phyloP scores from a whole-genome alignment of 2,888 invertebrate species.

The Campaea margaritaria region DNA sequence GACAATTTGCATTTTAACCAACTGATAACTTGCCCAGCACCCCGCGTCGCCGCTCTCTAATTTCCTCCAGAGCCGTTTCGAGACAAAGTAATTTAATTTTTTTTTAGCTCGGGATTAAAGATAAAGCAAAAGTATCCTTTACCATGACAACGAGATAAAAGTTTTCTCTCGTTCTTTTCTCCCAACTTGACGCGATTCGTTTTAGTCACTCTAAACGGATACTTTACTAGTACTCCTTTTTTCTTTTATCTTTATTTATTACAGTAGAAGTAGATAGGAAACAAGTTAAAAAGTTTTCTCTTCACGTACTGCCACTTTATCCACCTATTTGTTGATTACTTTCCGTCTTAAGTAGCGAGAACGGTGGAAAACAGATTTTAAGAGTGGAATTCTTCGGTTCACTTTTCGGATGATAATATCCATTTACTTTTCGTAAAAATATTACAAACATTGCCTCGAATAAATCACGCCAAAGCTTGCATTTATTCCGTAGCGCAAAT shows the following conservation, averaged over 20 bases:
- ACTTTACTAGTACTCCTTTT: conserved; percentile 31
- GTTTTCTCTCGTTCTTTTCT: conserved; percentile 49
- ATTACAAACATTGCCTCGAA: conserved; percentile 64
- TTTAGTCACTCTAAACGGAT: conserved; percentile 46
- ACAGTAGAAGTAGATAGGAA: conserved; percentile 29
- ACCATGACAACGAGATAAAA: conserved; percentile 61
- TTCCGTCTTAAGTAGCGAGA: conserved; percentile 17
- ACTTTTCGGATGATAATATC: conserved; percentile 43
- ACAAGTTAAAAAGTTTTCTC: conserved; percentile 32
- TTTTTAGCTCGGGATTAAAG: conserved; percentile 56
- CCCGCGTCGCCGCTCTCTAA: conserved; percentile 58
- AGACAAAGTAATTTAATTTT: conserved; percentile 70
- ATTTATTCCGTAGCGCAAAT: conserved; percentile 77
- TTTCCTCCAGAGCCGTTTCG: conserved; percentile 60
- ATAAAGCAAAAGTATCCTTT: conserved; percentile 64
- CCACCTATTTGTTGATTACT: conserved; percentile 33
- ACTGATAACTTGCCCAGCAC: conserved; percentile 74
- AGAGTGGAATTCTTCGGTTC: conserved; percentile 23
- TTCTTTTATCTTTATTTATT: conserved; percentile 42
- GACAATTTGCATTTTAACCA: conserved; percentile 82
- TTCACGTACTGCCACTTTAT: conserved; percentile 15
- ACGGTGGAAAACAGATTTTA: conserved; percentile 24
- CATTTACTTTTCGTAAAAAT: conserved; percentile 56
- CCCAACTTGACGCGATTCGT: conserved; percentile 53
- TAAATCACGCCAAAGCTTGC: conserved; percentile 77